Base-by-base conservation (phyloP, 2,113 vertebrate species). In the Ciconia stormi region DNA sequence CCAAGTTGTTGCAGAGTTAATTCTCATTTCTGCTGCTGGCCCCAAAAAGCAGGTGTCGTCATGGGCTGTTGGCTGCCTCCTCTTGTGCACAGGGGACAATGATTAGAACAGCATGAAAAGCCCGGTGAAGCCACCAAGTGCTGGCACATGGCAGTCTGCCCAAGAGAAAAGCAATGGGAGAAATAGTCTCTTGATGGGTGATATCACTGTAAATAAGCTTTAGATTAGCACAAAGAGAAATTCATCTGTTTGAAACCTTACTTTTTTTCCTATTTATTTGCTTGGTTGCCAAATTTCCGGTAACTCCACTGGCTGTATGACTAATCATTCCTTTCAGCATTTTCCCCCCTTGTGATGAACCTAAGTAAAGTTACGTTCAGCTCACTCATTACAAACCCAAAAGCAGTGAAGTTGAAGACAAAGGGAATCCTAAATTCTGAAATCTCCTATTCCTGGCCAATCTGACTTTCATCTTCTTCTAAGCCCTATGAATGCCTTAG, bases 211-310 rank as follows among this genome's bases (percentile, higher is more conserved):
- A 96, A 93, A 83, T 77, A 91, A 95, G 23, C 27, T 87, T 88
- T 62, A 95, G 85, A 76, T 90, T 76, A 82, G 55, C 46, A 81
- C 52, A 92, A 88, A 71, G 42, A 93, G 40, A 94, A 82, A 91
- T 42, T 70, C 1, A 17, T 63, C 61, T 86, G 20, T 49, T 82
- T 82, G 61, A 93, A 95, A 82, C 21, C 30, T 91, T 81, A 32
- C 27, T 42, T 87, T 84, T 89, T 70, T 71, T 22, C 30, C 42
- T 82, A 1, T 79, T 89, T 82, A 1, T 79, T 89, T 53, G 1
- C 29, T 94, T 11, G 0, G 14, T 40, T 91, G 80, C 84, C 91
- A 93, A 49, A 93, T 76, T 85, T 91, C 30, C 62, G 89, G 27
- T 74, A 74, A 79, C 29, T 94, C 56, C 23, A 19, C 44, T 85